Evolutionary conservation across 1,140 invertebrate species (phyloP), one percentile per base, ranked within the genome.

Genomic region (Zaprionus lachaisei): DNA sequence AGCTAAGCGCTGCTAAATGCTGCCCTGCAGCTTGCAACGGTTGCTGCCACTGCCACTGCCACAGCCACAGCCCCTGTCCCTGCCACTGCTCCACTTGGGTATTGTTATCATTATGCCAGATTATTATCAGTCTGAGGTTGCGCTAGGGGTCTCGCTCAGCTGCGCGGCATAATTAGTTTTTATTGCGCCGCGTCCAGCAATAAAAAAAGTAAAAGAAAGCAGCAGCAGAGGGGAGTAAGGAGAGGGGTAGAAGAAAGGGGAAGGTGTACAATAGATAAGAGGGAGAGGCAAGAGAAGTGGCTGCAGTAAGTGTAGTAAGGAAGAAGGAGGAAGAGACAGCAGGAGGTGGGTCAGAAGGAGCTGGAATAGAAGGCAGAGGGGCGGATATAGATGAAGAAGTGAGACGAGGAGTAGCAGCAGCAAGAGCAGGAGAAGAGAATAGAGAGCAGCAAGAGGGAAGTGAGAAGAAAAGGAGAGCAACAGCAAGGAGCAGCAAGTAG

Each of bases 91-190:
- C 24, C 71, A 75, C 34, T 68, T 64, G 71, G 38, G 34, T 76
- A 74, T 79, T 81, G 76, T 75, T 71, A 87, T 87, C 84, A 89
- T 83, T 83, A 80, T 80, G 69, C 65, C 64, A 73, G 83, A 89
- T 87, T 86, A 87, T 89, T 89, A 87, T 87, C 83, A 77, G 75
- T 63, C 51, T 57, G 56, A 26, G 55, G 24, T 28, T 55, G 26
- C 28, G 22, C 26, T 28, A n/a, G 37, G 22, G n/a, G 41, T 70
- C 60, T 67, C 56, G 57, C 51, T 74, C 62, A 63, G 72, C 22
- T 51, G 67, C 70, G 63, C 70, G 84, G 60, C 72, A 71, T 90
- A 89, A 89, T 89, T 89, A 89, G 79, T 81, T 90, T 87, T 90
- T 80, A 81, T 90, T 78, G 85, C 85, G 6, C 41, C 62, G 51